phyloP scores from a whole-genome alignment of 2,113 vertebrate species.

The Procavia capensis region DNA sequence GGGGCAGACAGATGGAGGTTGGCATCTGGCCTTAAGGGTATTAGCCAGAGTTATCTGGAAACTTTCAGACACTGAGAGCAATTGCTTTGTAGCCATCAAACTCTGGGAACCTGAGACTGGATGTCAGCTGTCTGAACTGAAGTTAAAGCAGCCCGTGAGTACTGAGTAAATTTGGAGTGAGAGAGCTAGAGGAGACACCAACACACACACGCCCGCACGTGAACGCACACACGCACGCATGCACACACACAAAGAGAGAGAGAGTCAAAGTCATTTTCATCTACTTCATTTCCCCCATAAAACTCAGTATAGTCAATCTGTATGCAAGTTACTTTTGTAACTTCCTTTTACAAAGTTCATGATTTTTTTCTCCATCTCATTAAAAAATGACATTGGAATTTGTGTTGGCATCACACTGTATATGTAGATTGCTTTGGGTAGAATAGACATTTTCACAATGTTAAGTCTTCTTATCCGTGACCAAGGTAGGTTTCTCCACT shows the following conservation, averaged over 20 bases:
- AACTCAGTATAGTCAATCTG: neutral
- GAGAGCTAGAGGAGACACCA: neutral
- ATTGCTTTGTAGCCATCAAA: neutral
- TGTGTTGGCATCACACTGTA: too few species aligned
- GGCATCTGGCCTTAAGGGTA: neutral
- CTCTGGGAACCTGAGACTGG: neutral
- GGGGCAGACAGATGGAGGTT: neutral
- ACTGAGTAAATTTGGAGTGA: neutral
- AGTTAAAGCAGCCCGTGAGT: neutral
- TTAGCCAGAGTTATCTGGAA: neutral
- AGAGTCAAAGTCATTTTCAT: too few species aligned
- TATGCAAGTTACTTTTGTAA: too few species aligned
- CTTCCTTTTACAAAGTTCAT: too few species aligned
- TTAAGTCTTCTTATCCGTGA: too few species aligned
- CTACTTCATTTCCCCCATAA: neutral
- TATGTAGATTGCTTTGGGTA: too few species aligned
- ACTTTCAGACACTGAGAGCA: neutral
- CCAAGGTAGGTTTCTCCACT: too few species aligned
- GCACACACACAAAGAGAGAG: neutral
- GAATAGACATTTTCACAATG: too few species aligned
- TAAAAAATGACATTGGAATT: too few species aligned
- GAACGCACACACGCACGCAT: too few species aligned
- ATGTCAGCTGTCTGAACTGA: neutral
- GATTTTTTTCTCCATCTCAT: too few species aligned
- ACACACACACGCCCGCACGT: too few species aligned